Conservation (phyloP, 2,888 invertebrate genomes). For the Achlya flavicornis region DNA sequence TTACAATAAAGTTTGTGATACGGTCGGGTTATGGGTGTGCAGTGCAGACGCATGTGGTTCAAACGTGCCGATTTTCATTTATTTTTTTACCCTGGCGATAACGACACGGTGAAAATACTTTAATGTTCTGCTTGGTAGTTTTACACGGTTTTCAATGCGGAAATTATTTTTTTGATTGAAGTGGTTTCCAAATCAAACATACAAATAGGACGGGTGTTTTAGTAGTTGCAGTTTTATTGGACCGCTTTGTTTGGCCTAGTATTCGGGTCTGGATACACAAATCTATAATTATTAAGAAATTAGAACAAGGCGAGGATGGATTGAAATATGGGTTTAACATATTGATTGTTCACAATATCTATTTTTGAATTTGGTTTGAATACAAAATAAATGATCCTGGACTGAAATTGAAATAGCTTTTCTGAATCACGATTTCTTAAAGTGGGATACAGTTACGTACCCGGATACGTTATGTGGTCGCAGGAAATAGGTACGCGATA, state of each 20-base stretch:
- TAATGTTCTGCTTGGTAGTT: conserved; percentile 1
- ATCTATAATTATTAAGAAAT: neutral
- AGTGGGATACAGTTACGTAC: too few species aligned
- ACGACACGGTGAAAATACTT: conserved; percentile 12
- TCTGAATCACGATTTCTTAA: too few species aligned
- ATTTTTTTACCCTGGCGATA: conserved; percentile 21
- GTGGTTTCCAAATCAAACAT: neutral
- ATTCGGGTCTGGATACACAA: conserved; percentile 1
- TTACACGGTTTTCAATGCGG: conserved; percentile 3
- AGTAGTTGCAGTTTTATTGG: neutral
- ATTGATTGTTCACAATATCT: neutral
- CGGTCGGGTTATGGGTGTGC: conserved; percentile 12
- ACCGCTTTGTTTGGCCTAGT: neutral
- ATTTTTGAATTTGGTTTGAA: neutral
- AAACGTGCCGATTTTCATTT: conserved; percentile 30
- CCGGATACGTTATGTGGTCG: too few species aligned
- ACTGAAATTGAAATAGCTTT: neutral
- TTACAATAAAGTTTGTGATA: conserved; percentile 29
- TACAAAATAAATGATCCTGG: neutral
- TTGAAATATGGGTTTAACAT: neutral
- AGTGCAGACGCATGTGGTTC: conserved; percentile 20
- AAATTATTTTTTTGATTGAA: conserved; percentile 5
- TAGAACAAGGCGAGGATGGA: neutral
- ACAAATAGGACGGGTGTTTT: neutral
- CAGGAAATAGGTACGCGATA: too few species aligned